These are phyloP conservation scores for Gnathonemus echidnorhynchus DNA, from an alignment of 2,113 vertebrate genomes.

Conservation along the genomic window DNA sequence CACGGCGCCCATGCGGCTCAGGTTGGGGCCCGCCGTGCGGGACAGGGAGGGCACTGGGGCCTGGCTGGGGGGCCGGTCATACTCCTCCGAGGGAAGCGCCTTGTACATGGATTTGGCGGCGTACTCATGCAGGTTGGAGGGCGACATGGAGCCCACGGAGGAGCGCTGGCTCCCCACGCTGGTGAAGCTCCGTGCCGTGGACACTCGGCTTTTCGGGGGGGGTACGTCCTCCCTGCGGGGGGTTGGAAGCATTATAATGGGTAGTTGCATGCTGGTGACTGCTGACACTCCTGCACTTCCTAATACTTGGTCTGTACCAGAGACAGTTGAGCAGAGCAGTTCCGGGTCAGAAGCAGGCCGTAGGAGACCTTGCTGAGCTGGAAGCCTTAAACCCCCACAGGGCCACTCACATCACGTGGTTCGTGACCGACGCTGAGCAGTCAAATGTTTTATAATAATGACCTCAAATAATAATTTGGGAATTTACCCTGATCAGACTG, in stretches of 20 bases:
- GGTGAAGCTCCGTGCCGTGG: slow-evolving; percentile 85
- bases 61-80: slow-evolving; percentile 68
- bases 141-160: slow-evolving; percentile 94
- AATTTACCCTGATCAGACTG: not conserved
- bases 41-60: slow-evolving; percentile 70
- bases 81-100: slow-evolving; percentile 86
- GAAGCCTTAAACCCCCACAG: not conserved
- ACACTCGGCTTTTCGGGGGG: slow-evolving; percentile 87
- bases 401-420: not conserved
- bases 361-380: not conserved
- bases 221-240: slow-evolving; percentile 85
- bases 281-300: not conserved
- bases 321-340: not conserved
- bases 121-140: slow-evolving; percentile 92
- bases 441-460: not conserved
- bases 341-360: not conserved
- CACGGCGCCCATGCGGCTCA: slow-evolving; percentile 94
- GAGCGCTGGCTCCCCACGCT: slow-evolving; percentile 86
- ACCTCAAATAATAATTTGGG: not conserved
- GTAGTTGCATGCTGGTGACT: not conserved
- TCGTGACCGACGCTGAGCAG: not conserved
- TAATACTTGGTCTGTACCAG: not conserved
- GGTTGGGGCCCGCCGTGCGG: slow-evolving; percentile 87
- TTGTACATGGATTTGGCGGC: slow-evolving; percentile 80
- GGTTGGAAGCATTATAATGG: not conserved